These are phyloP conservation scores for Notospermus geniculatus DNA, from an alignment of 1,140 invertebrate genomes.

Conservation along the genomic window DNA sequence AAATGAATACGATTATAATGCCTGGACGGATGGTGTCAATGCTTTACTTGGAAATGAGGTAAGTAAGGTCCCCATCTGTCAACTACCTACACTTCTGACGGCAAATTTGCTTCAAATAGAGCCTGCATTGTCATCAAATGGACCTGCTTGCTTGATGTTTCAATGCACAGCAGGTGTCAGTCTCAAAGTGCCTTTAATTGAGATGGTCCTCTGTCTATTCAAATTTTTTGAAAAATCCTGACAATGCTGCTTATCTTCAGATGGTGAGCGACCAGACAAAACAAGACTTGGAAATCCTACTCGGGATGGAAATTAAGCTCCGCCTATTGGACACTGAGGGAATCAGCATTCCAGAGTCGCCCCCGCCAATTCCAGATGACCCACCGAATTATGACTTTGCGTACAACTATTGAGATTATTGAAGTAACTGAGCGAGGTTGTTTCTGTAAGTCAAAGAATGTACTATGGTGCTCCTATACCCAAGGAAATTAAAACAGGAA, in stretches of 20 bases:
- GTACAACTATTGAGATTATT: conserved; percentile 22
- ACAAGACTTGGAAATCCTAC: conserved; percentile 84
- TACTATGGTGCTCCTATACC: no score
- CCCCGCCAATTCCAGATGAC: conserved; percentile 83
- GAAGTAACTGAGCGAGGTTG: no score
- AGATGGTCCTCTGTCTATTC: no score
- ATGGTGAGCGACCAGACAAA: conserved; percentile 88
- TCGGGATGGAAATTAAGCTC: conserved; percentile 96
- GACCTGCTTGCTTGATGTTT: no score
- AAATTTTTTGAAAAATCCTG: background rate
- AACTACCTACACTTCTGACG: no score
- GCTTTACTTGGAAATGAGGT: conserved; percentile 68
- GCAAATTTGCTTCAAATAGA: no score
- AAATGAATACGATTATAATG: conserved; percentile 81
- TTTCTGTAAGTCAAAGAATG: no score
- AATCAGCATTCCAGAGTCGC: conserved; percentile 88
- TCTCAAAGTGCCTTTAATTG: no score
- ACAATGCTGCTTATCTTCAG: conserved; percentile 46
- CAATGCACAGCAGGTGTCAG: no score
- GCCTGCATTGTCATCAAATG: no score
- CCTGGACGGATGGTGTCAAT: conserved; percentile 96
- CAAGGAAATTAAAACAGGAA: no score
- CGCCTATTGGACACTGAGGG: conserved; percentile 90
- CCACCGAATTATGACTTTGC: conserved; percentile 83
- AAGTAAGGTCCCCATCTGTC: background rate